Base-by-base conservation (phyloP, 1,140 invertebrate genomes). In the Arctopsyche grandis region DNA sequence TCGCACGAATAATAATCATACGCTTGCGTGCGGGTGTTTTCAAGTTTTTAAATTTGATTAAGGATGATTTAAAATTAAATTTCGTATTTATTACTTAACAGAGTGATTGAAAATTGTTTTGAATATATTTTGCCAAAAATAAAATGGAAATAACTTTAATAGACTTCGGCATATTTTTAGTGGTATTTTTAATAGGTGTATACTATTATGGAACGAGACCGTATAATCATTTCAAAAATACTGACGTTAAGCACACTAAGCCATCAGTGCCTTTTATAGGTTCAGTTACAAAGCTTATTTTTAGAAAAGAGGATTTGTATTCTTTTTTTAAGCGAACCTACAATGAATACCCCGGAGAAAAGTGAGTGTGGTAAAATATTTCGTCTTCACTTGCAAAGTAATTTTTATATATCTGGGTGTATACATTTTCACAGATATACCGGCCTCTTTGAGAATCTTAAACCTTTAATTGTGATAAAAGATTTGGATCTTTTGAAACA, bases 401-500 rank as follows among this genome's bases (percentile, higher is more conserved):
- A n/a, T n/a, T n/a, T n/a, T n/a, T n/a, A n/a, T n/a, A n/a, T n/a
- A n/a, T n/a, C n/a, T n/a, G n/a, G n/a, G n/a, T n/a, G n/a, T 73
- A 73, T 56, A 1, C 5, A 84, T 84, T 56, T n/a, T n/a, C n/a
- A n/a, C 69, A 89, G 89, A 81, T 84, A 90, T 77, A 83, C 85
- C 0, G 90, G 87, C 1, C 79, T 87, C 0, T 90, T 86, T 70
- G 87, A 90, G 48, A 85, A 89, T 43, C 70, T 83, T 0, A 84
- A 79, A 3, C 90, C 91, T 0, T 74, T 84, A 1, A 82, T 91
- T 1, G 76, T 91, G 21, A 22, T 92, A 86, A 70, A 88, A 38
- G 91, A 93, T 84, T 89, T 89, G 0, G 90, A 93, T 24, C 24
- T 92, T 5, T 89, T 93, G 1, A 92, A 90, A 79, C 84, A 86